Base-by-base conservation (phyloP, 2,888 invertebrate species). In the Petrophora chlorosata region DNA sequence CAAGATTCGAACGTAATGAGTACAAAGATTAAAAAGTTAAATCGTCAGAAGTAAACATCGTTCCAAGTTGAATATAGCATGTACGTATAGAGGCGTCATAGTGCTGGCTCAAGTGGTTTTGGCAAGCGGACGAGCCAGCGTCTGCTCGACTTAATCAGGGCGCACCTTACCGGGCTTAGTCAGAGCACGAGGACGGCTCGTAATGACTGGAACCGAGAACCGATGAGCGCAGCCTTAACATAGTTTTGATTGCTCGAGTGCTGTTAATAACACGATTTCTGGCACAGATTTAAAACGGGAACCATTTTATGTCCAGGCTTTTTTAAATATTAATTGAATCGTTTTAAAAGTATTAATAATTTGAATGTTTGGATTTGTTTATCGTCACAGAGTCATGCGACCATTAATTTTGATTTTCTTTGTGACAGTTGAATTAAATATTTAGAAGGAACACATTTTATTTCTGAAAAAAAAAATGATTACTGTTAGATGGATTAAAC, bases 111-210 rank as follows among this genome's bases (percentile, higher is more conserved):
- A 79, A 86, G 85, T 82, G 84, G 84, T 82, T 85, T 86, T 88
- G 88, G 84, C 83, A 83, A 76, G 80, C 76, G 77, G 73, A 69
- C 72, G 70, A 61, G 76, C 76, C 71, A 68, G 73, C 76, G 77
- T 74, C 77, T 77, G 79, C 67, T 79, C 71, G 73, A 70, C 82
- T 83, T 87, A 85, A 87, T 85, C 82, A 82, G 76, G 74, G 73
- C 67, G 68, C 79, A 85, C 83, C 85, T 83, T 82, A 73, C 76
- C 69, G 62, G 68, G 76, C 77, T 80, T 76, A 76, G 71, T 67
- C 63, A 53, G 57, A 58, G 59, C 58, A 64, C 55, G 69, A 71
- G 76, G 68, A 76, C 74, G 79, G 79, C 77, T 81, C 76, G 64
- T 86, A 85, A 87, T 85, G 85, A 85, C 78, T 79, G 51, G 39